Evolutionary conservation across 2,113 vertebrate species (phyloP), one percentile per base, ranked within the genome.

Genomic region (Dolichallabes microphthalmus): DNA sequence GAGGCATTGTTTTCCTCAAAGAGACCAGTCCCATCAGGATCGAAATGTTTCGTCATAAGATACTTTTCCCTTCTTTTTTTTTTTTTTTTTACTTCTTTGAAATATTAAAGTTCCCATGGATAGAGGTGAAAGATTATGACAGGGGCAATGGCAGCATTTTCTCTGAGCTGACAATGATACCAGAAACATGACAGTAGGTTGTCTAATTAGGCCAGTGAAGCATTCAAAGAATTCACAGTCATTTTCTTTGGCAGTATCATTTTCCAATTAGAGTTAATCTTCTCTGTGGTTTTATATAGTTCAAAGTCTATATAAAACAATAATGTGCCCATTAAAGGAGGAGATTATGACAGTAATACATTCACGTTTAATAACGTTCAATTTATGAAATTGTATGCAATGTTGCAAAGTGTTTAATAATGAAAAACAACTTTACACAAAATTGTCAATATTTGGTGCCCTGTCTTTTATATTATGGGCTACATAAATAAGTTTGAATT

Each of bases 171-270:
- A 79, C 85, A 86, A 84, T 77, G 79, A 75, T 86, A 78, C 77
- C 71, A 64, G 75, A 83, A 80, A 85, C 83, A 82, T 82, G 81
- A 78, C 85, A 86, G 85, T 82, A 66, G 15, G 39, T 63, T 83
- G 82, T 85, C 83, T 89, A 86, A 89, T 89, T 87, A 87, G 81
- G 83, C 84, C 86, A 85, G 68, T 84, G 83, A 85, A 87, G 88
- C 76, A 50, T 80, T 79, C 63, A 12, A 32, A 68, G 81, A 82
- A 85, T 71, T 85, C 79, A 63, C 30, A 76, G 68, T 63, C 52
- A 63, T 76, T 68, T 64, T 79, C 32, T 80, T 55, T 57, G 25
- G 35, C 81, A 35, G 81, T 53, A 85, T 84, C 45, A 39, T 74
- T 82, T 87, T 82, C 77, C 82, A 87, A 85, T 88, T 71, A 85